A percentile compares a stretch with the other conserved stretches of the same genome.
Conservation (phyloP, 2,797 vertebrate species). For the Rhincodon typus region DNA sequence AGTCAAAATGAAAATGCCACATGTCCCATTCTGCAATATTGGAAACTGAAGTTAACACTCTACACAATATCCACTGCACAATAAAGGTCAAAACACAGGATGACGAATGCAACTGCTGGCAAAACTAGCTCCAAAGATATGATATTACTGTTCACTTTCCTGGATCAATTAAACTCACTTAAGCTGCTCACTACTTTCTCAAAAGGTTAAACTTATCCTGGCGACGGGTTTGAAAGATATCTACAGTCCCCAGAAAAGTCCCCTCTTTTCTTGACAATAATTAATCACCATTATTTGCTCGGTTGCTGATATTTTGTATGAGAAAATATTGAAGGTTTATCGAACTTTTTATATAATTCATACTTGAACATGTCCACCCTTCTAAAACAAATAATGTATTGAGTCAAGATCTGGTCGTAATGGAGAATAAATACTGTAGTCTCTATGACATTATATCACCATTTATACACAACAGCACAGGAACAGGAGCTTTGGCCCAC, state of each 20-base stretch:
- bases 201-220: neutral
- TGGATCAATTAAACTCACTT: neutral
- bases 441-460: neutral
- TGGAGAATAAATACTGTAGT: neutral
- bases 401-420: neutral
- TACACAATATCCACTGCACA: neutral
- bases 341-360: neutral
- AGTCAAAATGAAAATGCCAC: neutral
- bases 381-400: neutral
- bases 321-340: neutral
- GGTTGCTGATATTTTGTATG: neutral
- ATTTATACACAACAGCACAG: neutral
- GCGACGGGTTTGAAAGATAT: neutral
- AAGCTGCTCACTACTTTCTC: neutral
- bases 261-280: neutral
- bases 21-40: neutral
- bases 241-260: neutral
- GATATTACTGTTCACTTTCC: neutral
- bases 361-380: neutral
- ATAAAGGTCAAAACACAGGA: neutral
- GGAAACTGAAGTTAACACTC: neutral
- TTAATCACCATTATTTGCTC: neutral
- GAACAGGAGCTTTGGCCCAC: too few species aligned
- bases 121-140: neutral
- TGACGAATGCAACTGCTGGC: neutral